Evolutionary conservation across 2,797 vertebrate genomes (phyloP).

Genomic region (Anableps anableps): DNA sequence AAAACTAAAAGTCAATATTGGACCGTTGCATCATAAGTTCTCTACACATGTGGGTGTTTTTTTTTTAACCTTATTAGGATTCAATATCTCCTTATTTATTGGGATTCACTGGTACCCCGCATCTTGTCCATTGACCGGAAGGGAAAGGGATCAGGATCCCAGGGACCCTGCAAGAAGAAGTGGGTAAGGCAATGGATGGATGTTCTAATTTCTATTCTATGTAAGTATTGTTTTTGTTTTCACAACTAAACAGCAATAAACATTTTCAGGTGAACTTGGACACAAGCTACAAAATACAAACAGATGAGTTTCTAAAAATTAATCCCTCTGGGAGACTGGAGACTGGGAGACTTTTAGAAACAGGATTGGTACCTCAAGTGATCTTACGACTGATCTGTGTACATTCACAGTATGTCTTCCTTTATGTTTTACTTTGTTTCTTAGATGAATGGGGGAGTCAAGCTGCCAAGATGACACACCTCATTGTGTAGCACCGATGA

Average conservation of each 20-base stretch:
- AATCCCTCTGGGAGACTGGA: background rate
- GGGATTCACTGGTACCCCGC: too few species aligned
- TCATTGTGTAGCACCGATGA: constrained; percentile 11
- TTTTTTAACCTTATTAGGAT: too few species aligned
- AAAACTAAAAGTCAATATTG: background rate
- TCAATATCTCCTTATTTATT: too few species aligned
- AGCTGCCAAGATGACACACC: background rate
- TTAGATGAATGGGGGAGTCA: background rate
- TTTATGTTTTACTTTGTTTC: constrained; percentile 10
- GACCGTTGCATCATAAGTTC: too few species aligned
- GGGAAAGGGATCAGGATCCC: too few species aligned
- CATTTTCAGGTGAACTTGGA: background rate
- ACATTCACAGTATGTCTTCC: background rate
- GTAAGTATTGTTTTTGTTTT: background rate
- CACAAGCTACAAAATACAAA: background rate
- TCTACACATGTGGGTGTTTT: too few species aligned
- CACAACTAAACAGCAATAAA: background rate
- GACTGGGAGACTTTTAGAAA: background rate
- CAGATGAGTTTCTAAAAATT: background rate
- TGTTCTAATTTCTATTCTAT: background rate
- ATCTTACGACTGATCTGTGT: background rate
- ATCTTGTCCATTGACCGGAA: too few species aligned
- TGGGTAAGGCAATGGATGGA: background rate
- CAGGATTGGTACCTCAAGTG: background rate
- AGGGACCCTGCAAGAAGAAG: too few species aligned